Base-by-base conservation (phyloP, 2,888 invertebrate species). In the Caenorhabditis zanzibari region DNA sequence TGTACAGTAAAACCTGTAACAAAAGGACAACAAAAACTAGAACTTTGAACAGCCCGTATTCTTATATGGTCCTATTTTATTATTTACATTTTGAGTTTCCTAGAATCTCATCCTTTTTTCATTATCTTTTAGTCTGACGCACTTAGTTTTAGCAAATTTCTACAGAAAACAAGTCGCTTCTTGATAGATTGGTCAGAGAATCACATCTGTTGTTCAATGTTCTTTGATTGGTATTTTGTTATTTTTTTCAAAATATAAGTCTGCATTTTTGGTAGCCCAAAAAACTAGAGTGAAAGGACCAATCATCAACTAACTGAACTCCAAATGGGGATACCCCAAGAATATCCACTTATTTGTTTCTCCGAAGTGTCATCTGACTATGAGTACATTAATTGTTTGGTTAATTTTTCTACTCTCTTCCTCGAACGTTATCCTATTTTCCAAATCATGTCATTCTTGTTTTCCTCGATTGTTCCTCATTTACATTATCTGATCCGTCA, bases 341-440 rank as follows among this genome's bases (percentile, higher is more conserved):
- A 38, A 6, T n/a, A 6, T 58, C 19, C 32, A 35, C 10, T 38
- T 38, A 2, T 59, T 59, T 12, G 19, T 10, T n/a, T 38, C 38
- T 16, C 26, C 7, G n/a, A 16, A 54, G 38, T 10, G 22, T 64
- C 64, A 47, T 7, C 64, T 64, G 64, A 64, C 52, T 66, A 52
- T 64, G 64, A 64, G 66, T 66, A 52, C 66, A 49, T 66, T 66
- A 66, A 52, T 66, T 49, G 32, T 66, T 66, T 52, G 52, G 35
- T 49, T 35, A 66, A 35, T 52, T 28, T 66, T 52, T 28, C n/a
- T 19, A 52, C 66, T 52, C 66, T 52, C 66, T 66, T 66, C 49
- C 49, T 66, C 66, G 66, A 66, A 49, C 66, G 52, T 66, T 47
- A 44, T 64, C 52, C 41, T 64, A 41, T 35, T 26, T 66, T 64